These are phyloP conservation scores for Pseudochromis fuscus DNA, from an alignment of 2,797 vertebrate genomes.

Conservation along the genomic window DNA sequence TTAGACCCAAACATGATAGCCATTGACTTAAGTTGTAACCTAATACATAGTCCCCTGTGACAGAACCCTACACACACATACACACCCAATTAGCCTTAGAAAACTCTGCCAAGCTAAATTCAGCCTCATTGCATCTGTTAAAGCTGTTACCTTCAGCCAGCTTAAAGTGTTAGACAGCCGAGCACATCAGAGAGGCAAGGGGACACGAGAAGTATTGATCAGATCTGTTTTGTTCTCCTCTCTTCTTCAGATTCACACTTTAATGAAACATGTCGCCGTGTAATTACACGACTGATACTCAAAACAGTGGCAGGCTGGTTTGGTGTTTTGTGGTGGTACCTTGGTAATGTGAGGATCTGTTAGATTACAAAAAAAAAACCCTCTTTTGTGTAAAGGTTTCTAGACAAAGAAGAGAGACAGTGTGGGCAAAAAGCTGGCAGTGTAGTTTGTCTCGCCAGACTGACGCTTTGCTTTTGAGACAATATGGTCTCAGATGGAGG, in stretches of 20 bases:
- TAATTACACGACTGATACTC: slow-evolving; percentile 22
- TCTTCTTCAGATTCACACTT: slow-evolving; percentile 26
- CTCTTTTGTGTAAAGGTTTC: slow-evolving; percentile 22
- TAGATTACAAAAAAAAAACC: background rate
- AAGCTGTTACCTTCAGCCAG: slow-evolving; percentile 59
- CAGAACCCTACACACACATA: background rate
- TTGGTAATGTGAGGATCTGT: slow-evolving; percentile 12
- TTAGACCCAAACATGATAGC: background rate
- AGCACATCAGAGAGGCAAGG: slow-evolving; percentile 37
- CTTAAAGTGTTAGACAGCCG: slow-evolving; percentile 55
- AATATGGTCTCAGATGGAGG: slow-evolving; percentile 11
- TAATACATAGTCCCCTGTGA: slow-evolving; percentile 1
- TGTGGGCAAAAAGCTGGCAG: slow-evolving; percentile 28
- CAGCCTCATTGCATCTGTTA: slow-evolving; percentile 50
- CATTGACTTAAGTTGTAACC: background rate
- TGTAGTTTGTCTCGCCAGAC: slow-evolving; percentile 35
- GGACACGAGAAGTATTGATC: slow-evolving; percentile 40
- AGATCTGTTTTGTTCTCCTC: slow-evolving; percentile 34
- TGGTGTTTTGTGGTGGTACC: background rate
- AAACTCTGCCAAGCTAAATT: slow-evolving; percentile 59
- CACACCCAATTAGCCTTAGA: background rate
- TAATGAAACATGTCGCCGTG: slow-evolving; percentile 20
- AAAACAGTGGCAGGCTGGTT: slow-evolving; percentile 2
- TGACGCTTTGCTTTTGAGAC: slow-evolving; percentile 27
- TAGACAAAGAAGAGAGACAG: slow-evolving; percentile 29